Conservation (phyloP, 2,888 invertebrate genomes). For the Nymphalis polychloros region DNA sequence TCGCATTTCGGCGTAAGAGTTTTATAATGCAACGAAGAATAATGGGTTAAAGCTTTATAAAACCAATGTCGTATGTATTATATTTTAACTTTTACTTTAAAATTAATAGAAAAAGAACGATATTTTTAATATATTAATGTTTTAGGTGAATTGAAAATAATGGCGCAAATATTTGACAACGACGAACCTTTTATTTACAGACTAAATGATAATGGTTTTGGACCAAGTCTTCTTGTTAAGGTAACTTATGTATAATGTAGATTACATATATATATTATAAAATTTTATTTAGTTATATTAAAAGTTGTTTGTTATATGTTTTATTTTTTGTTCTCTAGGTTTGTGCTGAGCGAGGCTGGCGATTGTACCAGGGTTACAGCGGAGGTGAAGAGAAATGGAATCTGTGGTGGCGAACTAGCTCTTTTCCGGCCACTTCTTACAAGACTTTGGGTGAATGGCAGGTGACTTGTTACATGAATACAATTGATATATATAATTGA, state of each 20-base stretch:
- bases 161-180: constrained; percentile 70
- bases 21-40: constrained; percentile 6
- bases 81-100: neutral
- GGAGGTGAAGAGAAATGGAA: constrained; percentile 88
- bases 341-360: constrained; percentile 90
- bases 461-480: constrained; percentile 56
- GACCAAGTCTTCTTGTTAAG: constrained; percentile 88
- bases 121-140: neutral
- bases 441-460: constrained; percentile 87
- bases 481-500: too few species aligned
- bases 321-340: constrained; percentile 71
- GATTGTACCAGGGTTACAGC: constrained; percentile 84
- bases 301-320: too few species aligned
- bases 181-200: constrained; percentile 88
- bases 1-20: constrained; percentile 23
- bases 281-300: too few species aligned
- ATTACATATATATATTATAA: neutral
- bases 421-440: constrained; percentile 86
- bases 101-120: neutral
- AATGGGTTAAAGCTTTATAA: constrained; percentile 23
- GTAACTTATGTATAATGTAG: constrained; percentile 55
- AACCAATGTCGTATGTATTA: constrained; percentile 8
- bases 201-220: constrained; percentile 87
- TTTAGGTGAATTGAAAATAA: constrained; percentile 42
- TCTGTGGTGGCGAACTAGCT: constrained; percentile 91